Evolutionary conservation across 2,888 invertebrate species (phyloP).

Genomic region (Diadegma fenestrale): DNA sequence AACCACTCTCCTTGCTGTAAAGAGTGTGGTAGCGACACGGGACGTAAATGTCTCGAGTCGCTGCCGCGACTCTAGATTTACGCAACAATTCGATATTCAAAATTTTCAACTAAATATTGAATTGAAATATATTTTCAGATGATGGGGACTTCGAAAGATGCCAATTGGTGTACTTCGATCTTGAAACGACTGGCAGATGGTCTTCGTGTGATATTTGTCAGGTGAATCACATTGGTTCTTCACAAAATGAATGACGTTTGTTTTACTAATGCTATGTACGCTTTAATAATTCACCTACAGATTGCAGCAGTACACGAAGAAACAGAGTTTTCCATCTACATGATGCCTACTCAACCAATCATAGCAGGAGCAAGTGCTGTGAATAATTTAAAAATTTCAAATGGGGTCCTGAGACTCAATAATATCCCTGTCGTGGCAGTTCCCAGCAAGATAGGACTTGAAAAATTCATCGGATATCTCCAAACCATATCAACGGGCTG

Average conservation of each 20-base stretch:
- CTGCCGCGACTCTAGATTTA: too few species aligned
- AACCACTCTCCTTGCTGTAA: too few species aligned
- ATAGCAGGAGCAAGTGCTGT: slow-evolving; percentile 20
- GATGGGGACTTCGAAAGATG: slow-evolving; percentile 9
- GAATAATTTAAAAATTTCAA: slow-evolving; percentile 15
- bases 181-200: slow-evolving; percentile 23
- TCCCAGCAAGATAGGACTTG: neutral
- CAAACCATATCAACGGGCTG: neutral
- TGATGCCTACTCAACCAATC: slow-evolving; percentile 10
- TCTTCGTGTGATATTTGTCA: slow-evolving; percentile 18
- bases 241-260: neutral
- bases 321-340: slow-evolving; percentile 3
- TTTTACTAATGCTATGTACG: neutral
- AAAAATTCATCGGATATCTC: neutral
- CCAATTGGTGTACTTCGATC: slow-evolving; percentile 7
- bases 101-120: neutral
- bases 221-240: neutral
- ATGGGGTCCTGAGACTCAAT: neutral
- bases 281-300: neutral
- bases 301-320: slow-evolving; percentile 14
- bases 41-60: too few species aligned
- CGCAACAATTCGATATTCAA: slow-evolving; percentile 1
- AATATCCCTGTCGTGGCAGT: slow-evolving; percentile 11
- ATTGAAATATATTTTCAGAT: slow-evolving; percentile 2
- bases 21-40: too few species aligned